These are phyloP conservation scores for Strix aluco DNA, from an alignment of 2,113 vertebrate genomes.

Conservation along the genomic window DNA sequence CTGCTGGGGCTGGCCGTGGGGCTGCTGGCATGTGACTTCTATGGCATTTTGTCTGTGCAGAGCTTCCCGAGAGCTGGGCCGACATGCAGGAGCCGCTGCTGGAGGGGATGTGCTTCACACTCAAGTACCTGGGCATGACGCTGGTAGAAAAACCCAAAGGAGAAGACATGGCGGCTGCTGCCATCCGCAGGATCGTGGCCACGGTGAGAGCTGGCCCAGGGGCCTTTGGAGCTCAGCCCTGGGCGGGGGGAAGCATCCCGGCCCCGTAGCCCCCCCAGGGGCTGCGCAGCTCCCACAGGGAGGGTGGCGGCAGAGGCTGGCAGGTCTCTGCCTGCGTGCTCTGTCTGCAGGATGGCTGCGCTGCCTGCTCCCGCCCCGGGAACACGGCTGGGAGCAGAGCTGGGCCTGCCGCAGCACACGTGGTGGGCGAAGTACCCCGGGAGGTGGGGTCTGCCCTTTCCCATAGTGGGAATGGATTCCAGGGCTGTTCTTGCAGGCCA, in stretches of 20 bases:
- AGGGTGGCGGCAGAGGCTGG: not conserved
- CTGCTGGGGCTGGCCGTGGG: not conserved
- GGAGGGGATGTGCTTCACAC: conserved; percentile 89
- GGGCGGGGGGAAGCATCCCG: not conserved
- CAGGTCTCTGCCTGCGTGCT: not conserved
- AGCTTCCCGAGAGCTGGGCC: conserved; percentile 86
- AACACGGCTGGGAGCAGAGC: not conserved
- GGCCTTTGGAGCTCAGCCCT: not conserved
- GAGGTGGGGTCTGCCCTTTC: not conserved
- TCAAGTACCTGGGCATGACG: conserved; percentile 92
- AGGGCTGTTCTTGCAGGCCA: not conserved
- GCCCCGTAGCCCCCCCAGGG: not conserved
- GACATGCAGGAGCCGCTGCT: conserved; percentile 88
- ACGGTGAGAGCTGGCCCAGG: conserved; percentile 67
- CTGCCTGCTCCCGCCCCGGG: not conserved
- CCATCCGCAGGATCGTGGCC: conserved; percentile 85
- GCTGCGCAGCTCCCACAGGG: not conserved
- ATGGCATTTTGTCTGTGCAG: conserved; percentile 62
- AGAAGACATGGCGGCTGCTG: conserved; percentile 89
- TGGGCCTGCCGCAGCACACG: not conserved
- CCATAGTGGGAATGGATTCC: not conserved
- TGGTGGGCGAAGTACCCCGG: not conserved
- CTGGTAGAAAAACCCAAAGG: conserved; percentile 90
- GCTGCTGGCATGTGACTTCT: not conserved
- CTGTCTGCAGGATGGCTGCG: not conserved